phyloP scores from a whole-genome alignment of 1,140 invertebrate genomes.

The Matsumurasca onukii region DNA sequence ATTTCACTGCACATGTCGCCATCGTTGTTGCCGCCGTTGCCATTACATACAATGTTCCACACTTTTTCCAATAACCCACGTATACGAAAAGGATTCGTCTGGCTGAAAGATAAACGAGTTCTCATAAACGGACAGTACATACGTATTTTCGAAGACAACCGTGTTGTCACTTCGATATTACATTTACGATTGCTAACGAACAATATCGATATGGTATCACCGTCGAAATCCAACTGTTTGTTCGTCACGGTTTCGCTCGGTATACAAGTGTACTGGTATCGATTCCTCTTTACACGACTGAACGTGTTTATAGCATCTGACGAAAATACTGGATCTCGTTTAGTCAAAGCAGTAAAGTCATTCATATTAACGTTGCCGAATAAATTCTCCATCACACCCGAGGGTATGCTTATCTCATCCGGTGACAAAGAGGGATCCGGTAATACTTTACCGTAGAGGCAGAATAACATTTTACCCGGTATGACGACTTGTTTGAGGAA shows the following conservation, averaged over 20 bases:
- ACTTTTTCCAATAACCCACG: background rate
- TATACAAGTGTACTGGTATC: background rate
- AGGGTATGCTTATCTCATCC: constrained; percentile 1
- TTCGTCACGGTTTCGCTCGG: constrained; percentile 2
- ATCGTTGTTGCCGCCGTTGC: too few relatives aligned
- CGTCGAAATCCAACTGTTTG: constrained; percentile 18
- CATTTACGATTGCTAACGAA: background rate
- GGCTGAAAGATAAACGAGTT: constrained; percentile 2
- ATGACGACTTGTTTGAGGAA: constrained; percentile 17
- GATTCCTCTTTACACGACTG: background rate
- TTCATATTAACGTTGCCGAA: background rate
- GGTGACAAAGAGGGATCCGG: background rate
- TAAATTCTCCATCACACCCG: background rate
- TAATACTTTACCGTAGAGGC: constrained; percentile 15
- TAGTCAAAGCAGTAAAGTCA: background rate
- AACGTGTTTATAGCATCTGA: constrained; percentile 7
- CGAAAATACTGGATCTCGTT: constrained; percentile 17
- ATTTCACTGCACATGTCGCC: too few relatives aligned
- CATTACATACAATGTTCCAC: too few relatives aligned
- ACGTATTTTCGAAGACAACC: background rate
- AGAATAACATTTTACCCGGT: constrained; percentile 14
- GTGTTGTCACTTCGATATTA: background rate
- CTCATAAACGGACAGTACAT: constrained; percentile 11
- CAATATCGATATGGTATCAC: constrained; percentile 1
- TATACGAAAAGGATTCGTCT: constrained; percentile 5